phyloP scores from a whole-genome alignment of 2,888 invertebrate species.

The Andrena flavipes region DNA sequence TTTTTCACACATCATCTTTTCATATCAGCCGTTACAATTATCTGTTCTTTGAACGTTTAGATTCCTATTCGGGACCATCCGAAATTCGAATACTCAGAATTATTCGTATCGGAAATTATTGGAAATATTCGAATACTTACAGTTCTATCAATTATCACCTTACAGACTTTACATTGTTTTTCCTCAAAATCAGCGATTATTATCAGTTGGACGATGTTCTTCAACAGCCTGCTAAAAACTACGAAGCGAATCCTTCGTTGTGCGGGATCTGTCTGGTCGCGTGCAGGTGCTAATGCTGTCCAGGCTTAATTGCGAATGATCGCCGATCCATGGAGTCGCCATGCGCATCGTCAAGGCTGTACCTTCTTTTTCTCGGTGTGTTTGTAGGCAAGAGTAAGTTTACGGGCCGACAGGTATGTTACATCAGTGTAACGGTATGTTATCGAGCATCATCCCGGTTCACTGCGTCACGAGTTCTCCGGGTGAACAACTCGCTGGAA shows the following conservation, averaged over 20 bases:
- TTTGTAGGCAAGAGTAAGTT: constrained; percentile 42
- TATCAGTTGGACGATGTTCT: too few relatives aligned
- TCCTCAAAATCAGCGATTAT: too few relatives aligned
- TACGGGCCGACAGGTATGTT: constrained; percentile 55
- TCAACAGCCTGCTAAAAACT: not conserved
- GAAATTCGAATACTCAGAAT: too few relatives aligned
- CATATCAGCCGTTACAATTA: too few relatives aligned
- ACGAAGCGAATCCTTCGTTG: too few relatives aligned
- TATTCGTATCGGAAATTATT: too few relatives aligned
- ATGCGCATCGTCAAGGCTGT: constrained; percentile 42
- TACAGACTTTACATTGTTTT: too few relatives aligned
- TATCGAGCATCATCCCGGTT: constrained; percentile 56
- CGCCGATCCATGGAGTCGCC: constrained; percentile 46
- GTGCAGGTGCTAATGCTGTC: not conserved
- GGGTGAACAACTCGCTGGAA: constrained; percentile 39
- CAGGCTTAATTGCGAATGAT: constrained; percentile 32
- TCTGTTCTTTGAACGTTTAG: too few relatives aligned
- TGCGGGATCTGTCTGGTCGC: not conserved
- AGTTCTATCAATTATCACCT: too few relatives aligned
- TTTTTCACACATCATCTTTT: too few relatives aligned
- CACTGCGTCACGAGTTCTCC: constrained; percentile 51
- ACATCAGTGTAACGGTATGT: constrained; percentile 64
- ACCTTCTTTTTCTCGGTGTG: constrained; percentile 32
- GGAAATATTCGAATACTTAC: too few relatives aligned
- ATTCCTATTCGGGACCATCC: too few relatives aligned